These are phyloP conservation scores for Drosophila macrospina DNA, from an alignment of 2,888 invertebrate species.

Conservation along the genomic window DNA sequence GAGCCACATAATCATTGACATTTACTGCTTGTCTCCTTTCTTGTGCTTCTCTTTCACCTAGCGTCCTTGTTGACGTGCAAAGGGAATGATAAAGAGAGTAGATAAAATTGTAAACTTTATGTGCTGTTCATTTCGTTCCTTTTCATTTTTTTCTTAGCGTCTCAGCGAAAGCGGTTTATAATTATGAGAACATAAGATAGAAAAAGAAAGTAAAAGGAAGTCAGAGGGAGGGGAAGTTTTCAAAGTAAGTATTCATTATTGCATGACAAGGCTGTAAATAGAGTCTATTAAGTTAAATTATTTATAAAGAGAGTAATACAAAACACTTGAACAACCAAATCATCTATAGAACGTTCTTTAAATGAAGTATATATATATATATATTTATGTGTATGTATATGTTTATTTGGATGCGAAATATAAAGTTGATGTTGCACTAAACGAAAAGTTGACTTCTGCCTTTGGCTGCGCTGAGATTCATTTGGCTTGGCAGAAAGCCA, in stretches of 20 bases:
- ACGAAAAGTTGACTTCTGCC: neutral
- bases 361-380: too few species aligned
- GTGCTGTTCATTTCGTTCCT: slow-evolving; percentile 15
- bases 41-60: slow-evolving; percentile 13
- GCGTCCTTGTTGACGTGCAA: slow-evolving; percentile 27
- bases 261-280: neutral
- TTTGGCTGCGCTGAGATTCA: slow-evolving; percentile 6
- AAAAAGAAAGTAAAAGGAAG: slow-evolving; percentile 7
- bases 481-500: slow-evolving; percentile 14
- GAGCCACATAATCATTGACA: slow-evolving; percentile 14
- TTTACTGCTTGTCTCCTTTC: neutral
- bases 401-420: neutral
- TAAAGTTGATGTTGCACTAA: neutral
- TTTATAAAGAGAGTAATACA: neutral
- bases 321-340: too few species aligned
- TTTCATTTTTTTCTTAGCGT: slow-evolving; percentile 1
- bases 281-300: neutral
- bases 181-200: slow-evolving; percentile 3
- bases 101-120: slow-evolving; percentile 31
- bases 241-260: slow-evolving; percentile 11
- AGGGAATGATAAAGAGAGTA: slow-evolving; percentile 29
- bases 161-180: slow-evolving; percentile 15
- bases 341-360: too few species aligned
- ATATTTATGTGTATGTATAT: neutral
- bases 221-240: neutral